phyloP scores from a whole-genome alignment of 2,888 invertebrate genomes.

The Omphaloscelis lunosa region DNA sequence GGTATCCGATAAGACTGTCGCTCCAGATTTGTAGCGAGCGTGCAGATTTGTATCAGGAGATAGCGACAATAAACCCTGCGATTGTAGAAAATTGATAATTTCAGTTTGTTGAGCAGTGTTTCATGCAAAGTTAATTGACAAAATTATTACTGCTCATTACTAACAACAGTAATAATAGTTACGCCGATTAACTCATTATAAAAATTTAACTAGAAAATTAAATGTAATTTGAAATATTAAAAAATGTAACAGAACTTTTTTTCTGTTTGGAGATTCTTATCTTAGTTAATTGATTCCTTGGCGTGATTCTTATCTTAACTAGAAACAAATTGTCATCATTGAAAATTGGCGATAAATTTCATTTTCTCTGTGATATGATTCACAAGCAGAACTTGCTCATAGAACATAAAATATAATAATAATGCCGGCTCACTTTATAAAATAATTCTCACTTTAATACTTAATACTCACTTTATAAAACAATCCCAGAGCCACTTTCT shows the following conservation, averaged over 20 bases:
- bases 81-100: conserved; percentile 1
- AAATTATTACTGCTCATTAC: background rate
- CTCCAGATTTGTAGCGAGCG: conserved; percentile 85
- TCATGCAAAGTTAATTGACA: background rate
- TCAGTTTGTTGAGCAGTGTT: background rate
- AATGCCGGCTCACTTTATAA: conserved; percentile 90
- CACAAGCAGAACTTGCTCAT: background rate
- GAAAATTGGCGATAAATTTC: background rate
- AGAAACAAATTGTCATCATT: background rate
- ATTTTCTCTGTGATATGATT: background rate
- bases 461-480: conserved; percentile 92
- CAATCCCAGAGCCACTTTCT: conserved; percentile 89
- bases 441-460: too few relatives aligned
- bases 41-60: conserved; percentile 83
- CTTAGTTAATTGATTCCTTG: too few relatives aligned
- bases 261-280: background rate
- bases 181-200: background rate
- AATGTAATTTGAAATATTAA: background rate
- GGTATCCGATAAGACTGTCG: conserved; percentile 75
- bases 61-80: conserved; percentile 88
- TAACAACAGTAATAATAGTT: background rate
- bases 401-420: background rate
- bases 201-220: background rate
- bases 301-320: too few relatives aligned
- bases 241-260: background rate